Evolutionary conservation across 2,113 vertebrate species (phyloP).

Genomic region (Thinocorus orbignyianus): DNA sequence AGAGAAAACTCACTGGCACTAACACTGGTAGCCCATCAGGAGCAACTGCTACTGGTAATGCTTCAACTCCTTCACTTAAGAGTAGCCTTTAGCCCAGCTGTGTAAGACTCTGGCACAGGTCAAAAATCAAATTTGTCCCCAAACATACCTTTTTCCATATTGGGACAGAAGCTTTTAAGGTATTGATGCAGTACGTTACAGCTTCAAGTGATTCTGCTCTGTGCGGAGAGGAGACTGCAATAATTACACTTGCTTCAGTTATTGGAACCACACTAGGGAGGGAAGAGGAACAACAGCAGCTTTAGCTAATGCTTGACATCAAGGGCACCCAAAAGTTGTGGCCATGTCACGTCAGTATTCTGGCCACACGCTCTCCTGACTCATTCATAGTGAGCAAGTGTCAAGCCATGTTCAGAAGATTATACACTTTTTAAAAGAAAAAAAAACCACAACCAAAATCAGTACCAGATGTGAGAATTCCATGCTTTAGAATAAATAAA

Average conservation of each 20-base stretch:
- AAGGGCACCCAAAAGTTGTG: not conserved
- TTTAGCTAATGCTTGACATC: slow-evolving; percentile 14
- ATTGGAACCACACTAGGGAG: slow-evolving; percentile 83
- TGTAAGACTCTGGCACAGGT: not conserved
- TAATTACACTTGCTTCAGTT: slow-evolving; percentile 88
- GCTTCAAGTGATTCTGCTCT: slow-evolving; percentile 86
- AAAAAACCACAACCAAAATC: slow-evolving; percentile 32
- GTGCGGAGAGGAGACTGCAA: slow-evolving; percentile 90
- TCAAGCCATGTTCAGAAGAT: slow-evolving; percentile 36
- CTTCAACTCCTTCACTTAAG: not conserved
- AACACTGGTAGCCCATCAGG: not conserved
- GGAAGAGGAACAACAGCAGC: not conserved
- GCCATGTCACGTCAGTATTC: slow-evolving; percentile 18
- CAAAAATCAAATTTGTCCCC: not conserved
- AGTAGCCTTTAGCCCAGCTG: not conserved
- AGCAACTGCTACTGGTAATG: not conserved
- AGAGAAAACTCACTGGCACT: not conserved
- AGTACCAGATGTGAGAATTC: slow-evolving; percentile 31
- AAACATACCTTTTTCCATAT: slow-evolving; percentile 91
- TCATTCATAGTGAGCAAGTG: slow-evolving; percentile 47
- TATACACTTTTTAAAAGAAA: slow-evolving; percentile 30
- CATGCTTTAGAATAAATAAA: slow-evolving; percentile 22
- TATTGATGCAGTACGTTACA: slow-evolving; percentile 81
- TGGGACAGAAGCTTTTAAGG: slow-evolving; percentile 87
- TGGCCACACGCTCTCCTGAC: not conserved